Evolutionary conservation across 2,113 vertebrate genomes (phyloP), one percentile per base, ranked within the genome.

Genomic region (Tricholaema leucomelas): DNA sequence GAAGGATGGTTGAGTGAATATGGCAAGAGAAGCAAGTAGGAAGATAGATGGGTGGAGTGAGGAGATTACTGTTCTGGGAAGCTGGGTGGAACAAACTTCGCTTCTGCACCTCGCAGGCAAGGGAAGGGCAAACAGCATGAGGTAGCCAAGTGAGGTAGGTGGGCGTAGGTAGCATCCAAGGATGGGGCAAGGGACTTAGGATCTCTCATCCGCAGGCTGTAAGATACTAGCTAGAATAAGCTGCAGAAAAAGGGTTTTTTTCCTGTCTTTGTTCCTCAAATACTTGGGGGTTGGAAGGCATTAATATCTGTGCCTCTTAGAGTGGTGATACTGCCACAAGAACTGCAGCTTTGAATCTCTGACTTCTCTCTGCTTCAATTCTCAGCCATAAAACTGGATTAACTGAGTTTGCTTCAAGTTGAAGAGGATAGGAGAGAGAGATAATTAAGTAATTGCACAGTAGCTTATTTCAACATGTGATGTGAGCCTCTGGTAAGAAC

Each of bases 391-490:
- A 95, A 94, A 93, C 84, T 88, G 84, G 86, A 84, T 96, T 96
- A 96, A 87, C 91, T 87, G 88, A 78, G 63, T 79, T 95, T 91
- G 71, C 92, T 95, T 79, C 81, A 71, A 94, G 81, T 85, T 83
- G 85, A 77, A 94, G 90, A 35, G 93, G 75, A 14, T 90, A 87
- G 91, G 81, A 31, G 83, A 76, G 93, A 77, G 90, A 87, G 55
- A 96, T 93, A 95, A 95, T 95, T 87, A 93, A 94, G 93, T 92
- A 93, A 96, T 94, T 95, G 96, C 89, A 94, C 81, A 94, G 87
- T 93, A 92, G 84, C 81, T 94, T 94, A 77, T 92, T 95, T 77
- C 87, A 81, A 63, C 75, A 56, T 73, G 66, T 50, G 84, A 90
- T 93, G 74, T 52, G 75, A 95, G 91, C 74, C 87, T 95, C 56